Base-by-base conservation (phyloP, 2,797 vertebrate genomes). In the Oryzias dopingdopingensis region DNA sequence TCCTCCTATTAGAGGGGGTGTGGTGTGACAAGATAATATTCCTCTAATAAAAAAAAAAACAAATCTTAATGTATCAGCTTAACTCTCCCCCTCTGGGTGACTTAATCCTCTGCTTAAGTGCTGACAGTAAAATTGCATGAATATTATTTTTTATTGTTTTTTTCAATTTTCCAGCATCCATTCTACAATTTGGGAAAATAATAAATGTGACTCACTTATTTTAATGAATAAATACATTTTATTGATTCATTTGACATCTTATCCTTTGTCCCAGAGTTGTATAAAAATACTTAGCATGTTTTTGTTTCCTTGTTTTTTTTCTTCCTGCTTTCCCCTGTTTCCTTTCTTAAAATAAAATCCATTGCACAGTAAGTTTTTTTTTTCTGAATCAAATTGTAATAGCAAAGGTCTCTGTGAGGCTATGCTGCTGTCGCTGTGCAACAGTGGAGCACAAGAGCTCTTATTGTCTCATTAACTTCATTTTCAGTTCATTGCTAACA, bases 391-490 rank as follows among this genome's bases (percentile, higher is more conserved):
- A 83, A 83, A 85, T 87, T n/a, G 56, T 57, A 29, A 72, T 85
- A 84, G 85, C 87, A 77, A 84, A 84, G 83, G 76, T 67, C 64
- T 56, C 1, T 17, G 29, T 18, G 51, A 51, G 60, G 47, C 72
- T 62, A 26, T 63, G 54, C 46, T 40, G 53, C 70, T 72, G 77
- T 76, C 57, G 41, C 66, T 53, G 50, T 44, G 64, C 68, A 63
- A 24, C 69, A 53, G 55, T 56, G 6, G 49, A 41, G 49, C 77
- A 72, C 52, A 49, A 72, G 71, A 78, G 77, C 54, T 79, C 67
- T 66, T 75, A 76, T 83, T 60, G 65, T 75, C 78, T 82, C 23
- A 63, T 86, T 88, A 83, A 67, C 74, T 53, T 81, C 59, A 78
- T 81, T 76, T 79, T 57, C 52, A 65, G 74, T 80, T 71, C 58